Base-by-base conservation (phyloP, 1,140 invertebrate genomes). In the Drosophila suzukii region DNA sequence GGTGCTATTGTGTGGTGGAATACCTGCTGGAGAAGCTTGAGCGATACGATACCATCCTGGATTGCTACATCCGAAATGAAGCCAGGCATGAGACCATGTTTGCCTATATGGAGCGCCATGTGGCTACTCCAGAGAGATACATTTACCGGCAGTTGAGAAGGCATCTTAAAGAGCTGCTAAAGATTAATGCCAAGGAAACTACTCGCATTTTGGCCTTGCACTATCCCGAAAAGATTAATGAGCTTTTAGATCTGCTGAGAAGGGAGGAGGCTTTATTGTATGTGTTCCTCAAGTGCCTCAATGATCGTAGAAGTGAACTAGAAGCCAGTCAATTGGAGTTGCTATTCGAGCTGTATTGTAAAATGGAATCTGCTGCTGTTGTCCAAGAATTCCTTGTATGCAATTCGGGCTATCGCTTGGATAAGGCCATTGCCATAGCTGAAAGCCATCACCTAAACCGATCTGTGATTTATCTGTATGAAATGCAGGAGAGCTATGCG, bases 31-130 rank as follows among this genome's bases (percentile, higher is more conserved):
- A 94, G 90, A 77, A 86, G 50, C 66, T 92, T 44, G 75, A 90
- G 8, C 86, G 93, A 15, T 94, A 93, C 51, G 81, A 91, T n/a
- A 91, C 90, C 34, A 93, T 94, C 47, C 57, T 94, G 17, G 75
- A 90, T 6, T 94, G 93, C 71, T 94, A 94, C 60, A 75, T 94
- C 3, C 80, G 90, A 6, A 93, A 95, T 91, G 91, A 93, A 5
- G 93, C 93, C 13, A 93, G 96, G 60, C 93, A 96, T 66, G 94
- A 94, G 20, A 94, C 95, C n/a, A 93, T 97, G 54, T 97, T 96
- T 78, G 95, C 94, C 41, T 97, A 97, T 79, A 94, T 97, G 36
- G 94, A 95, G 38, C 93, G 94, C n/a, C 95, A 96, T 92, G 94
- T 96, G 82, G 93, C 93, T 4, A 92, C 93, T 62, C 77, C 94